Evolutionary conservation across 2,113 vertebrate species (phyloP), one percentile per base, ranked within the genome.

Genomic region (Galeopterus variegatus): DNA sequence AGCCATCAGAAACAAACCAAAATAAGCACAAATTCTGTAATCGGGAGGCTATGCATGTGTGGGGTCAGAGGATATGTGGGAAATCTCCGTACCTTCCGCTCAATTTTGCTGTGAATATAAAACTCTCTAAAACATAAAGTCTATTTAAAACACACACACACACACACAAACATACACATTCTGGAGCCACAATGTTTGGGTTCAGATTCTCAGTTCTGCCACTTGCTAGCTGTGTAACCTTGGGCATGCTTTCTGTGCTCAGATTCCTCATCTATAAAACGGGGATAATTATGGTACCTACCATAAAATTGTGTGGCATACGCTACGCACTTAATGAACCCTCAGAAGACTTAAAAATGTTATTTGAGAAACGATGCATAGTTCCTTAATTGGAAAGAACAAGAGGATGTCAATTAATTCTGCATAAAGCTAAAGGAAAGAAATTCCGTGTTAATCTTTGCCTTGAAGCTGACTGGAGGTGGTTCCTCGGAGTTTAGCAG

Each of bases 351-450:
- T 96, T 91, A 17, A 84, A 92, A 75, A 67, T 52, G 36, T 52
- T 64, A 60, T 41, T 93, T 31, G 58, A 79, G 73, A 86, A 85
- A 76, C 15, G 5, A 17, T 48, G 5, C 8, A 54, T 60, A 36
- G 1, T 48, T n/a, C 28, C 70, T 48, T 69, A 45, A 50, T 2
- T 62, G 54, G 77, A 56, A 93, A 73, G 3, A 13, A 54, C 24
- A 60, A 90, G 75, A 28, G 13, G 3, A 56, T 31, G 45, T 21
- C 67, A 33, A 33, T 64, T 87, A 48, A 80, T 23, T 84, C 73
- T 75, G 60, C n/a, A 56, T 52, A 79, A 96, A 95, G 24, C 13
- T 21, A 65, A 83, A 72, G 18, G 65, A 93, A n/a, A 82, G 88
- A 70, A 50, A 33, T 91, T 67, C 21, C 64, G 31, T 64, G 1